Conservation (phyloP, 2,888 invertebrate genomes). For the Gasteruption jaculator region DNA sequence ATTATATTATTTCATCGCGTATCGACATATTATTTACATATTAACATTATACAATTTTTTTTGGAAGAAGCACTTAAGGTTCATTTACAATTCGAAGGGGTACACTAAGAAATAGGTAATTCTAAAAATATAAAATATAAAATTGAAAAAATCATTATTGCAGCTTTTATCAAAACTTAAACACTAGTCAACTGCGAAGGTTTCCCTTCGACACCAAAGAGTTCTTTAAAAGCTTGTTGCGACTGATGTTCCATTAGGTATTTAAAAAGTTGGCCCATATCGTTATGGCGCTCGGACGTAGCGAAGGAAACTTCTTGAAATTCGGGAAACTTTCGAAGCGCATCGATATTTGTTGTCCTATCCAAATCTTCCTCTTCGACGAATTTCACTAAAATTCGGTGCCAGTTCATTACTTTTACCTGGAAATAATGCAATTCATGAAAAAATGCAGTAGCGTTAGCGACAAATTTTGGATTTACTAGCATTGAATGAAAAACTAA, state of each 20-base stretch:
- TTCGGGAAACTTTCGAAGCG: conserved; percentile 59
- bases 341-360: conserved; percentile 41
- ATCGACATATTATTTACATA: no score
- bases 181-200: conserved; percentile 17
- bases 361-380: conserved; percentile 58
- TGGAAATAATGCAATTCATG: conserved; percentile 28
- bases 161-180: no score
- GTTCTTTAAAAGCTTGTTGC: conserved; percentile 71
- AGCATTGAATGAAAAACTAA: conserved; percentile 6
- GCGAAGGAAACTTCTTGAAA: conserved; percentile 68
- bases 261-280: conserved; percentile 73
- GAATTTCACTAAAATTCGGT: conserved; percentile 73
- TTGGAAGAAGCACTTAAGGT: no score
- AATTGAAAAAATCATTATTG: no score
- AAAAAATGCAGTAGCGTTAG: no score
- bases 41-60: no score
- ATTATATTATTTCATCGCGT: no score
- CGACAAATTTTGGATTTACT: no score
- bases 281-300: conserved; percentile 63
- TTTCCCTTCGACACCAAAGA: conserved; percentile 65
- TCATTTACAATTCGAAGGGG: no score
- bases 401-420: conserved; percentile 80
- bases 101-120: no score
- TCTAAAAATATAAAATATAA: no score
- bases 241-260: conserved; percentile 68